phyloP scores from a whole-genome alignment of 2,113 vertebrate genomes.

The Onychostruthus taczanowskii region DNA sequence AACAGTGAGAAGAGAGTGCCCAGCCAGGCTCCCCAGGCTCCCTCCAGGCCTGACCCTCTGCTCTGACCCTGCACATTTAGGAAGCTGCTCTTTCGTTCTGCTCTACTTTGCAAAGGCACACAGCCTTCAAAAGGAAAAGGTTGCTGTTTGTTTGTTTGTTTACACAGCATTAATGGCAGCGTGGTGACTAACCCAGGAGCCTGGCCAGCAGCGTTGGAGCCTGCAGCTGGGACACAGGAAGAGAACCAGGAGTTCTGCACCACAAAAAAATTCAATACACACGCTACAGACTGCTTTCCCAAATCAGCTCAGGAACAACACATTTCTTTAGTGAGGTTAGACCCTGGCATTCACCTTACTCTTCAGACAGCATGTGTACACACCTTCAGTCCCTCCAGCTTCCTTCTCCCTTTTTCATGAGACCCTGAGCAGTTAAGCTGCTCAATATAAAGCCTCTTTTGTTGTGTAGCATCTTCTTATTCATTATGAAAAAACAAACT shows the following conservation, averaged over 20 bases:
- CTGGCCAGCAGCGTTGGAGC: background rate
- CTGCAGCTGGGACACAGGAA: background rate
- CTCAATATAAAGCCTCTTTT: background rate
- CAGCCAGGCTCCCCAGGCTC: background rate
- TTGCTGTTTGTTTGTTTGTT: background rate
- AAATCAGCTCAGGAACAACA: background rate
- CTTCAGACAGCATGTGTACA: background rate
- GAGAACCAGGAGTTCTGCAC: background rate
- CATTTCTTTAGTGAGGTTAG: background rate
- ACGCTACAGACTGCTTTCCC: background rate
- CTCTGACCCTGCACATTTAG: background rate
- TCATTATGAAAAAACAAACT: background rate
- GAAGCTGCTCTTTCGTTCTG: conserved; percentile 24
- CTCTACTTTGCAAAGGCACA: background rate
- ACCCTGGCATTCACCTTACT: background rate
- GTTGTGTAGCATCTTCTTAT: background rate
- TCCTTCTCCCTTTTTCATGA: background rate
- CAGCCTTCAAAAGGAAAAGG: background rate
- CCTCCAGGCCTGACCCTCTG: background rate
- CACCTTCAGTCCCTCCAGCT: background rate
- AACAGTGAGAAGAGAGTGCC: background rate
- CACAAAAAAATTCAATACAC: background rate
- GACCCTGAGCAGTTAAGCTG: background rate
- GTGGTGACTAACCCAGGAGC: background rate
- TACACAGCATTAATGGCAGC: background rate